A percentile compares a stretch with the other conserved stretches of the same genome.
These are phyloP conservation scores for Lasioglossum albipes DNA, from an alignment of 1,140 invertebrate genomes.

Conservation along the genomic window DNA sequence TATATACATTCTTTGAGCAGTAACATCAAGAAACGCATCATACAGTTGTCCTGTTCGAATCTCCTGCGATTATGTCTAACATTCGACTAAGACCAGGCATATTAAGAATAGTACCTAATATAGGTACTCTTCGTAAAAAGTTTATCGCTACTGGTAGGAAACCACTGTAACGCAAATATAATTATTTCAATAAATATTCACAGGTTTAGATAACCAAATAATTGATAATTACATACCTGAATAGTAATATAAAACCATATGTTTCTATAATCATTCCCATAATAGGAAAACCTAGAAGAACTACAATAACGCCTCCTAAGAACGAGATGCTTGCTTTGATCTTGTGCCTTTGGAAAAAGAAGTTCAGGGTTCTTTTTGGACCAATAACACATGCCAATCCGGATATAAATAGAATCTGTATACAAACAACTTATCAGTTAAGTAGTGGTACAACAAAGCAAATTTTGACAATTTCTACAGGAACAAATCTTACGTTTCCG, in stretches of 20 bases:
- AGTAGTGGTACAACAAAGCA: neutral
- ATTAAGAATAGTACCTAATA: constrained; percentile 87
- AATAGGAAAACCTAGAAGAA: constrained; percentile 97
- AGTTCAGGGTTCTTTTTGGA: constrained; percentile 95
- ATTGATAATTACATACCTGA: constrained; percentile 81
- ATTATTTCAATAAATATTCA: neutral
- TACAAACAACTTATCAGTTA: neutral
- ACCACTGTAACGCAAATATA: constrained; percentile 81
- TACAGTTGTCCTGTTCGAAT: constrained; percentile 83
- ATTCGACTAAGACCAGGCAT: constrained; percentile 86
- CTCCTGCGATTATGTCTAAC: constrained; percentile 82
- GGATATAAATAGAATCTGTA: constrained; percentile 94
- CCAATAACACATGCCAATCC: constrained; percentile 98
- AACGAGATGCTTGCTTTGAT: constrained; percentile 94
- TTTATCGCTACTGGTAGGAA: constrained; percentile 94
- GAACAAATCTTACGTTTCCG: constrained; percentile 91
- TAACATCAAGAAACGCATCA: constrained; percentile 70
- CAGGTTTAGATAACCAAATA: neutral
- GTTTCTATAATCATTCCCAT: constrained; percentile 98
- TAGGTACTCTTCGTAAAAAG: constrained; percentile 89
- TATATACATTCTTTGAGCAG: constrained; percentile 72
- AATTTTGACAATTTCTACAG: neutral
- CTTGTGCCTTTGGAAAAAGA: constrained; percentile 99
- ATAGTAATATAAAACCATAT: constrained; percentile 91
- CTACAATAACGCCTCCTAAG: constrained; percentile 96